Base-by-base conservation (phyloP, 2,113 vertebrate genomes). In the Odontophorus gujanensis region DNA sequence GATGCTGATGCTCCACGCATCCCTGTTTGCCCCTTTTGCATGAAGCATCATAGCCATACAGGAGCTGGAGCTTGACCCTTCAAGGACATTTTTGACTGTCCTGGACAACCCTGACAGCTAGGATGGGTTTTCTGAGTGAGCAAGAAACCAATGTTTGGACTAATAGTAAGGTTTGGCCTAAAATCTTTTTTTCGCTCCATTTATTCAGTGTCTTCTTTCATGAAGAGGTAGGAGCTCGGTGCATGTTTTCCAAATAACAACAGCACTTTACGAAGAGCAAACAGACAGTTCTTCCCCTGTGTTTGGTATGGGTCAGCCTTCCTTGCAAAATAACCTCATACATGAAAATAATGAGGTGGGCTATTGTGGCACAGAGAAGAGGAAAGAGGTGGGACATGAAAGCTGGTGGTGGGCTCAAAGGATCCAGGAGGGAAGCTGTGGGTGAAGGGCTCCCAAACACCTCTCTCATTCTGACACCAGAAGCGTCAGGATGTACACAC, bases 221-320 rank as follows among this genome's bases (percentile, higher is more conserved):
- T 4, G 8, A 59, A 61, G 24, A 22, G 21, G 24, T 24, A 43
- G 30, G 61, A 30, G 3, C n/a, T 75, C 67, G 34, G 48, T 48
- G 21, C 0, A 1, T 72, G 62, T 30, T 91, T 89, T 76, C 19
- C 1, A 71, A 82, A 74, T 6, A 85, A 55, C 55, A 89, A 14
- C 53, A 92, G 16, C 67, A 47, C 50, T 89, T 89, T 59, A 75
- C 77, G 85, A 89, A 93, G 67, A 85, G 63, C 79, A 82, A 94
- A 85, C 38, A 93, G 89, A 69, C 69, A 40, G 14, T 51, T 89
- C 69, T 76, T 91, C 51, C 53, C 42, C 63, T 77, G 28, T 91
- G 58, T 92, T 94, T 91, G 91, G 75, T 87, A 87, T 17, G 36
- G 32, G 22, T 82, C 8, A 1, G 17, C 81, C 84, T 89, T 69